phyloP scores from a whole-genome alignment of 1,140 invertebrate species.

The Drosophila sp. region DNA sequence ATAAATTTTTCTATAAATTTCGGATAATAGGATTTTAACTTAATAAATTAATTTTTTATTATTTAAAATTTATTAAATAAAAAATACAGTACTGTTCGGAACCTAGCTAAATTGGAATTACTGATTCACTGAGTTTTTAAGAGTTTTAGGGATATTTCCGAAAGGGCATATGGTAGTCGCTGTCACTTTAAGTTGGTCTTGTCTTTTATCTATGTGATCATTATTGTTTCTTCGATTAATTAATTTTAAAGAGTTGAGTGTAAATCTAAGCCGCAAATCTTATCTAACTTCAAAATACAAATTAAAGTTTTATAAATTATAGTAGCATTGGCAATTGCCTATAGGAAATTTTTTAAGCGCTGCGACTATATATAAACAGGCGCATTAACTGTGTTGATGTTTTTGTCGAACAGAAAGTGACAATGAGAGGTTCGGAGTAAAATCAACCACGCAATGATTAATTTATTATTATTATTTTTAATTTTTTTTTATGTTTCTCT shows the following conservation, averaged over 20 bases:
- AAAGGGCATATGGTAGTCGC: neutral
- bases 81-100: too few species aligned
- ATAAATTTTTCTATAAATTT: too few species aligned
- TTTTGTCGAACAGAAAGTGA: conserved; percentile 34
- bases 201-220: neutral
- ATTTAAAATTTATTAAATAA: too few species aligned
- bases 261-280: conserved; percentile 44
- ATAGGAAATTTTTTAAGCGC: neutral
- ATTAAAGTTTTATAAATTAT: conserved; percentile 60
- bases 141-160: too few species aligned
- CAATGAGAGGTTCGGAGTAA: conserved; percentile 1
- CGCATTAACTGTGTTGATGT: neutral
- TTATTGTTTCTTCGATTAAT: conserved; percentile 11
- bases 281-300: conserved; percentile 43
- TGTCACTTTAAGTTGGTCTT: neutral
- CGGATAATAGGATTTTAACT: too few species aligned
- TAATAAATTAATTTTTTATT: too few species aligned
- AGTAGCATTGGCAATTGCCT: conserved; percentile 31
- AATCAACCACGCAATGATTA: neutral
- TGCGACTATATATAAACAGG: conserved; percentile 40
- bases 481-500: neutral
- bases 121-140: too few species aligned
- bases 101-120: too few species aligned
- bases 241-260: conserved; percentile 7
- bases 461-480: neutral